Evolutionary conservation across 2,888 invertebrate genomes (phyloP).

Genomic region (Tubulanus polymorphus): DNA sequence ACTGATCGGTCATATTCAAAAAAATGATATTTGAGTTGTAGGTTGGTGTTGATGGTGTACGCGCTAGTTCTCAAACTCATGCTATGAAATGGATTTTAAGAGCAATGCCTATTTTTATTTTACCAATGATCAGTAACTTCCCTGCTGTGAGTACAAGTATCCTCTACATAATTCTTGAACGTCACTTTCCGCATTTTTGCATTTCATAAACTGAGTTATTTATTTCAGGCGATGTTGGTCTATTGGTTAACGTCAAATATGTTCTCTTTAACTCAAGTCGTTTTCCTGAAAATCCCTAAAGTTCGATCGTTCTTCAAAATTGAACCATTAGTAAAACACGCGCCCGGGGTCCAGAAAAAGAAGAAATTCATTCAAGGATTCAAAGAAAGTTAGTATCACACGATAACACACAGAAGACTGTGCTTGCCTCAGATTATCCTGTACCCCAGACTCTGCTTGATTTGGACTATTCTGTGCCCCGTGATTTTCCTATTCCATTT

Average conservation of each 20-base stretch:
- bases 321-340: slow-evolving; percentile 57
- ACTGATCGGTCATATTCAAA: no score
- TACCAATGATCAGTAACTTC: slow-evolving; percentile 83
- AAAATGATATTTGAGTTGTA: slow-evolving; percentile 35
- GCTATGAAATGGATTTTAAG: slow-evolving; percentile 72
- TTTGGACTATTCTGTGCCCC: no score
- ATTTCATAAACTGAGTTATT: neutral
- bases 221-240: slow-evolving; percentile 67
- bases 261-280: slow-evolving; percentile 77
- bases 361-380: slow-evolving; percentile 76
- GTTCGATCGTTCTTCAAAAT: slow-evolving; percentile 76
- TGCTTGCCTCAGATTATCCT: no score
- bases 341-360: slow-evolving; percentile 60
- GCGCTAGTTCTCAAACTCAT: slow-evolving; percentile 50
- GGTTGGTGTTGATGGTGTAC: slow-evolving; percentile 69
- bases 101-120: slow-evolving; percentile 71
- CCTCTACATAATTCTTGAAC: neutral
- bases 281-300: slow-evolving; percentile 68
- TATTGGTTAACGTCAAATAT: slow-evolving; percentile 89
- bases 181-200: neutral
- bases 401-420: no score
- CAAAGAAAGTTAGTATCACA: slow-evolving; percentile 67
- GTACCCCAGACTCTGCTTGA: no score
- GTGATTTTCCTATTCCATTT: no score
- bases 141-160: slow-evolving; percentile 63